Conservation (phyloP, 92 coral and sea anemone genomes). For the Metridium senile region DNA sequence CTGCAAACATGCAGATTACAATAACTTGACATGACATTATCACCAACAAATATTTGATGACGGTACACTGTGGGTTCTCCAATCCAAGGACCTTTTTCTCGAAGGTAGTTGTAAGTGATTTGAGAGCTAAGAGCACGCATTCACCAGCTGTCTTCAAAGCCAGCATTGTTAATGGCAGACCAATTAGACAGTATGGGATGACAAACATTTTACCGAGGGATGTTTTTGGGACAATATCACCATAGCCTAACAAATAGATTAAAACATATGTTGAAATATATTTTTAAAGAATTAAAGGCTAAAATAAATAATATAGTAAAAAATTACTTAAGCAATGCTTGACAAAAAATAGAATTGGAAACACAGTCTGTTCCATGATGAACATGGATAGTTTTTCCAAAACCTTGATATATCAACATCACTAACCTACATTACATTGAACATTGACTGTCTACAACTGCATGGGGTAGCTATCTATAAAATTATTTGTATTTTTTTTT, state of each 20-base stretch:
- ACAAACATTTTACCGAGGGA: conserved; percentile 44
- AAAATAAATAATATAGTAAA: no score
- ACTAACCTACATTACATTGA: no score
- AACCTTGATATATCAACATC: no score
- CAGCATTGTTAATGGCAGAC: conserved; percentile 43
- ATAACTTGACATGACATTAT: background rate
- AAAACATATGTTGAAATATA: background rate
- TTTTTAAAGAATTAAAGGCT: no score
- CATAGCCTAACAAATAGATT: conserved; percentile 3
- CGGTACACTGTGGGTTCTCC: background rate
- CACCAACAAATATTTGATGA: background rate
- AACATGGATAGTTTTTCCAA: no score
- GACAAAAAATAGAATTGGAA: no score
- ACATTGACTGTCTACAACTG: no score
- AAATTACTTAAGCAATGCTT: no score
- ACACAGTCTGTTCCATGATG: background rate
- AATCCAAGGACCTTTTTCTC: conserved; percentile 14
- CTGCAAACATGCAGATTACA: conserved; percentile 12
- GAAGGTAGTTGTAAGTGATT: background rate
- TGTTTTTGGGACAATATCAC: conserved; percentile 43
- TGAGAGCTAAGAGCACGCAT: background rate
- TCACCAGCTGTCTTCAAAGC: conserved; percentile 46
- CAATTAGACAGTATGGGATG: conserved; percentile 40
- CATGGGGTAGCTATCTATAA: no score
- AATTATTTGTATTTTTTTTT: no score